Base-by-base conservation (phyloP, 2,888 invertebrate species). In the Xylocampa areola region DNA sequence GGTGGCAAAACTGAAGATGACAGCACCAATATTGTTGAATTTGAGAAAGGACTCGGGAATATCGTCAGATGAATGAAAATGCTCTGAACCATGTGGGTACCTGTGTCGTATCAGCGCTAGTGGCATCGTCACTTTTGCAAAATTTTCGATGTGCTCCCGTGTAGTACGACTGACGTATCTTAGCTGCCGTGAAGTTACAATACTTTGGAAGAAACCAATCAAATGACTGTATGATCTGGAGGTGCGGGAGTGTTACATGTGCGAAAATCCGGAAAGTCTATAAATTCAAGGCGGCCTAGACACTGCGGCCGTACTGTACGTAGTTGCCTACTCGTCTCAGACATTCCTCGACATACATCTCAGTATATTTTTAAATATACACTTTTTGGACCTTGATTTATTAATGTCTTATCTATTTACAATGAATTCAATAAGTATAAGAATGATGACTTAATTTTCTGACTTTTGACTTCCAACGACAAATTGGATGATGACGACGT, bases 1-100 rank as follows among this genome's bases (percentile, higher is more conserved):
- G 67, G 36, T 32, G 40, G 40, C 47, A 67, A 67, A 25, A 25
- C 8, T 25, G 10, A 25, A 23, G 23, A 23, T 23, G 23, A 7
- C 25, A 25, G 25, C 25, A 25, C 8, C 5, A 2, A 25, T 21
- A 21, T 21, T 25, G 7, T 25, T 25, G 10, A 7, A 8, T 8
- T 8, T 2, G 8, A 25, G 25, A 25, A 25, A 25, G 2, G 25
- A 25, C 7, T 25, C n/a, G n/a, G n/a, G n/a, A n/a, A n/a, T n/a
- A n/a, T n/a, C n/a, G n/a, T n/a, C n/a, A n/a, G n/a, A n/a, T n/a
- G n/a, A n/a, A n/a, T n/a, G n/a, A n/a, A n/a, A n/a, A n/a, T n/a
- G n/a, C n/a, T n/a, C n/a, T n/a, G n/a, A n/a, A n/a, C n/a, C n/a
- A n/a, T n/a, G n/a, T n/a, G n/a, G n/a, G n/a, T n/a, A n/a, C n/a